Evolutionary conservation across 2,888 invertebrate species (phyloP).

Genomic region (Bibio marci): DNA sequence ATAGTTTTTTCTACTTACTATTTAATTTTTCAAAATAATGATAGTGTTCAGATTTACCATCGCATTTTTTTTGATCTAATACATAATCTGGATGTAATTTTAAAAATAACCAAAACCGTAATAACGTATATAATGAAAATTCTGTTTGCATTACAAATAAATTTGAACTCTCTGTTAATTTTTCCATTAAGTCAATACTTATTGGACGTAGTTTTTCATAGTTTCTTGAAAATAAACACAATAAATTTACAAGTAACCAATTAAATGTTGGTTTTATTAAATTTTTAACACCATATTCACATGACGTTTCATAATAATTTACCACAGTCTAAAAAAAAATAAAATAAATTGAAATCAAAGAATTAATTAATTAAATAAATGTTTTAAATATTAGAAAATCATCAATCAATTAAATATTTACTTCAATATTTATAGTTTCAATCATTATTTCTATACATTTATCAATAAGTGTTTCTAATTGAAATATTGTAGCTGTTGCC

Average conservation of each 20-base stretch:
- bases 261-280: constrained; percentile 44
- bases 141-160: constrained; percentile 63
- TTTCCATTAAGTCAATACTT: constrained; percentile 45
- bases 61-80: neutral
- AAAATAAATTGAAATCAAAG: neutral
- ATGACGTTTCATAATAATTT: constrained; percentile 48
- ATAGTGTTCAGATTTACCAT: constrained; percentile 10
- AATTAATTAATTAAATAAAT: constrained; percentile 6
- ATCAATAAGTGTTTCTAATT: constrained; percentile 53
- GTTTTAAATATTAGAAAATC: neutral
- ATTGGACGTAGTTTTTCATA: constrained; percentile 40
- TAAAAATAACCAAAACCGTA: constrained; percentile 51
- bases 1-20: neutral
- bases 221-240: constrained; percentile 39
- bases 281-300: constrained; percentile 44
- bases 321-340: constrained; percentile 39
- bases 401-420: constrained; percentile 11
- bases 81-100: constrained; percentile 30
- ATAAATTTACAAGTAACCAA: constrained; percentile 53
- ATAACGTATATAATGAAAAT: constrained; percentile 52
- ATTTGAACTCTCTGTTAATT: constrained; percentile 42
- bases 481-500: constrained; percentile 57
- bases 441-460: constrained; percentile 57
- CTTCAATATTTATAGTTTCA: constrained; percentile 51
- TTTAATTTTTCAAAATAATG: too few relatives aligned